These are phyloP conservation scores for Cynaeus angustus DNA, from an alignment of 2,888 invertebrate genomes.

Conservation along the genomic window DNA sequence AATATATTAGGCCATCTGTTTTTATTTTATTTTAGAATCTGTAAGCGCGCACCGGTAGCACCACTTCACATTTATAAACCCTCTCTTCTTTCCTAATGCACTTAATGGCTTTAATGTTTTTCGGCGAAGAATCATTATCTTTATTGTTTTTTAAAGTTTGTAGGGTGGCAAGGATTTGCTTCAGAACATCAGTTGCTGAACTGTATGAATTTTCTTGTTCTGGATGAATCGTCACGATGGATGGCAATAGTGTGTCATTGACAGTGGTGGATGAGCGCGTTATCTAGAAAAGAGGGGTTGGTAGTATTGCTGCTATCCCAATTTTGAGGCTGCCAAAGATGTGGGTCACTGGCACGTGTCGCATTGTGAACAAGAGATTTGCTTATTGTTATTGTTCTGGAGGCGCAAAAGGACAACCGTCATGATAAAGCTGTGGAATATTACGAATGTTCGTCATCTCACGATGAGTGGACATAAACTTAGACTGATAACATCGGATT, in stretches of 20 bases:
- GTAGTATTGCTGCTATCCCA: constrained; percentile 16
- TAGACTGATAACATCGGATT: too few relatives aligned
- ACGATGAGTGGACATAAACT: too few relatives aligned
- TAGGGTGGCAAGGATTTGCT: constrained; percentile 9
- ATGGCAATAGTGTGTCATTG: constrained; percentile 41
- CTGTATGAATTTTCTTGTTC: constrained; percentile 32
- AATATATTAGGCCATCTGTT: constrained; percentile 67
- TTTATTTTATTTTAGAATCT: constrained; percentile 66
- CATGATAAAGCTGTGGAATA: too few relatives aligned
- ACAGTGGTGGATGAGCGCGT: constrained; percentile 28
- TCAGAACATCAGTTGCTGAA: background rate
- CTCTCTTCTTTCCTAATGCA: constrained; percentile 52
- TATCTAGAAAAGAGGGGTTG: constrained; percentile 36
- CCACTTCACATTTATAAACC: constrained; percentile 56
- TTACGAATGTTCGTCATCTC: too few relatives aligned
- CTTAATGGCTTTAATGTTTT: constrained; percentile 54
- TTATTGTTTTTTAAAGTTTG: constrained; percentile 49
- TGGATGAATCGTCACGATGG: constrained; percentile 15
- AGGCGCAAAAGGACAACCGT: background rate
- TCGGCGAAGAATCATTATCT: constrained; percentile 51
- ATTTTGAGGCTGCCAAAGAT: background rate
- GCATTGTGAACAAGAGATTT: constrained; percentile 12
- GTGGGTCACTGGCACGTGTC: constrained; percentile 41
- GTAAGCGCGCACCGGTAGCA: constrained; percentile 46
- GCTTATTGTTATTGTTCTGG: background rate